Evolutionary conservation across 2,797 vertebrate species (phyloP).

Genomic region (Clarias laeviceps): DNA sequence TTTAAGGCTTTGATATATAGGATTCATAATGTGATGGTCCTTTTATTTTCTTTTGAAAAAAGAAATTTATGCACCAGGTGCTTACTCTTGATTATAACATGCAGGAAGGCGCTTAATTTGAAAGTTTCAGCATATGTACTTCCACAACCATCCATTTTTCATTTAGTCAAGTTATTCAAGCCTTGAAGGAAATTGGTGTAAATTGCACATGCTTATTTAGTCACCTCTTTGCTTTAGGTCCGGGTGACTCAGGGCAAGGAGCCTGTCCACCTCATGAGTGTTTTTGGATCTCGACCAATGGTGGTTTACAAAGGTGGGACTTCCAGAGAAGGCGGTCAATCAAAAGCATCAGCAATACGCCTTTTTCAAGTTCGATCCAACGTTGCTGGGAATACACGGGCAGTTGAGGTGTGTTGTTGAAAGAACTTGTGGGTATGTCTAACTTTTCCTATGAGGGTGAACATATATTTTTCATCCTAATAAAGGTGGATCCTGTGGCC

Average conservation of each 20-base stretch:
- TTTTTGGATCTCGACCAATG: constrained; percentile 67
- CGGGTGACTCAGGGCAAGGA: constrained; percentile 72
- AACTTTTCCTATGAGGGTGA: background rate
- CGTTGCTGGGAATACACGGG: constrained; percentile 60
- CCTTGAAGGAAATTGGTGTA: background rate
- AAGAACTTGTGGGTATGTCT: background rate
- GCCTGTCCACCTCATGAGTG: constrained; percentile 70
- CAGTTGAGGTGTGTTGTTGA: constrained; percentile 64
- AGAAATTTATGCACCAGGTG: background rate
- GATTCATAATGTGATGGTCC: background rate
- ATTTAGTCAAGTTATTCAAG: background rate
- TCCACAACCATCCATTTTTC: background rate
- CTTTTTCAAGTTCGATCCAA: constrained; percentile 71
- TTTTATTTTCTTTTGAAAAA: background rate
- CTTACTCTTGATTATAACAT: background rate
- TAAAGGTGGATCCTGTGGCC: constrained; percentile 62
- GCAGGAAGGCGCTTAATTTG: background rate
- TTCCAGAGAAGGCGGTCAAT: constrained; percentile 64
- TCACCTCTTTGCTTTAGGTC: constrained; percentile 58
- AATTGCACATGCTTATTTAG: background rate
- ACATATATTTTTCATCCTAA: background rate
- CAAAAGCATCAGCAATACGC: constrained; percentile 51
- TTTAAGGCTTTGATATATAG: background rate
- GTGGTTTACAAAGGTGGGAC: constrained; percentile 73
- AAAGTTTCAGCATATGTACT: background rate